Percentiles rank a stretch among this genome's conserved stretches.
Evolutionary conservation across 2,888 invertebrate genomes (phyloP).

Genomic region (Galerucella pusilla): DNA sequence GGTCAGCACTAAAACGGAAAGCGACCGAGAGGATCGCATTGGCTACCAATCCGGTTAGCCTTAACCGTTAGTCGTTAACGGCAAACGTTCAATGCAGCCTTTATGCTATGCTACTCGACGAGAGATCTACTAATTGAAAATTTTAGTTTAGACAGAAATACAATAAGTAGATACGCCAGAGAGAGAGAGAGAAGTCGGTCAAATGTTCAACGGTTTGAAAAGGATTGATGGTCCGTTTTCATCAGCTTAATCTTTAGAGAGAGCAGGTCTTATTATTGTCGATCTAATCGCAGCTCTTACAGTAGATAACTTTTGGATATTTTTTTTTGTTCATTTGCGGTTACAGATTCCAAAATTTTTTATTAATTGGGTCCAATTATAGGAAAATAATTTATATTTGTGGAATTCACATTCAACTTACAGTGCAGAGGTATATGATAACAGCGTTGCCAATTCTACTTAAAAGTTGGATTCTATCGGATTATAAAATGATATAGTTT

Average conservation of each 20-base stretch:
- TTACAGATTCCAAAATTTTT: neutral
- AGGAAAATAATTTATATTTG: too few species aligned
- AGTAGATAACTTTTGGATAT: neutral
- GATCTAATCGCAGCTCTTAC: neutral
- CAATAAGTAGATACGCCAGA: slow-evolving; percentile 18
- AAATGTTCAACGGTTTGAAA: slow-evolving; percentile 10
- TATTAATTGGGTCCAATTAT: too few species aligned
- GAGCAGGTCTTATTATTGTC: neutral
- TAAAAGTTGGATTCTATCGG: too few species aligned
- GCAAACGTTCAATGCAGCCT: slow-evolving; percentile 27
- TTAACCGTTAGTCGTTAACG: slow-evolving; percentile 35
- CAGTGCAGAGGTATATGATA: too few species aligned
- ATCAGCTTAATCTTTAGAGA: neutral
- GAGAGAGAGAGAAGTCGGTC: slow-evolving; percentile 10
- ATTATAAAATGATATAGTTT: too few species aligned
- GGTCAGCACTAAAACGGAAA: slow-evolving; percentile 54
- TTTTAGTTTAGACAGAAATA: slow-evolving; percentile 22
- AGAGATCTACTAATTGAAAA: slow-evolving; percentile 31
- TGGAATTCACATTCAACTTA: too few species aligned
- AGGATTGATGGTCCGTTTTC: slow-evolving; percentile 8
- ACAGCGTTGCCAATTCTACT: too few species aligned
- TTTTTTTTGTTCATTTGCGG: neutral
- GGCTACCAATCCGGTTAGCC: slow-evolving; percentile 42
- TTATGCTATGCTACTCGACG: slow-evolving; percentile 26
- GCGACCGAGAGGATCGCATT: slow-evolving; percentile 41